phyloP scores from a whole-genome alignment of 1,140 invertebrate genomes.

The Sminthurinus signatus region DNA sequence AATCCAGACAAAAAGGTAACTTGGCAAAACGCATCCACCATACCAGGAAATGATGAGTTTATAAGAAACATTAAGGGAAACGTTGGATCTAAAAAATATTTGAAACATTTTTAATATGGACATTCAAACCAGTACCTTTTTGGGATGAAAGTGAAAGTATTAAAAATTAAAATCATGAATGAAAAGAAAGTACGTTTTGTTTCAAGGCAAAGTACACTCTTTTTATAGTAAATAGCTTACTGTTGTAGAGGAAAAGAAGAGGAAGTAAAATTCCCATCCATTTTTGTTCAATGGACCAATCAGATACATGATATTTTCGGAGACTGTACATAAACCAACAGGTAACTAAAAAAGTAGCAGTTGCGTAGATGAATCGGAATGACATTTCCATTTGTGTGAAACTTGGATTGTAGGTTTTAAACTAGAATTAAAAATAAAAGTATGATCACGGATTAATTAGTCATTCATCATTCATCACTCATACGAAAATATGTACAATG shows the following conservation, averaged over 20 bases:
- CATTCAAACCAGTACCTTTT: no score
- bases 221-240: constrained; percentile 52
- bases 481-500: no score
- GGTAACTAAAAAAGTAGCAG: constrained; percentile 76
- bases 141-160: no score
- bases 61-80: constrained; percentile 85
- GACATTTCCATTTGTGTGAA: constrained; percentile 96
- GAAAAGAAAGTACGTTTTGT: not conserved
- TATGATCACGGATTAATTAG: constrained; percentile 2
- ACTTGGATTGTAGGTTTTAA: constrained; percentile 89
- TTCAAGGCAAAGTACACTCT: constrained; percentile 4
- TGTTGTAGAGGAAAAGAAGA: constrained; percentile 84
- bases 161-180: no score
- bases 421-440: constrained; percentile 58
- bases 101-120: constrained; percentile 5
- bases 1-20: constrained; percentile 80
- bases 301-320: constrained; percentile 75
- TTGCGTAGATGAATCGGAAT: constrained; percentile 87
- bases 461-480: no score
- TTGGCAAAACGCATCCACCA: constrained; percentile 84
- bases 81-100: constrained; percentile 67
- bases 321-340: constrained; percentile 86
- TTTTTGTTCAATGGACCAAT: constrained; percentile 97
- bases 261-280: constrained; percentile 88
- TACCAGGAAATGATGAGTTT: constrained; percentile 81